Evolutionary conservation across 1,140 invertebrate species (phyloP), one percentile per base, ranked within the genome.

Genomic region (Onthophagus taurus): DNA sequence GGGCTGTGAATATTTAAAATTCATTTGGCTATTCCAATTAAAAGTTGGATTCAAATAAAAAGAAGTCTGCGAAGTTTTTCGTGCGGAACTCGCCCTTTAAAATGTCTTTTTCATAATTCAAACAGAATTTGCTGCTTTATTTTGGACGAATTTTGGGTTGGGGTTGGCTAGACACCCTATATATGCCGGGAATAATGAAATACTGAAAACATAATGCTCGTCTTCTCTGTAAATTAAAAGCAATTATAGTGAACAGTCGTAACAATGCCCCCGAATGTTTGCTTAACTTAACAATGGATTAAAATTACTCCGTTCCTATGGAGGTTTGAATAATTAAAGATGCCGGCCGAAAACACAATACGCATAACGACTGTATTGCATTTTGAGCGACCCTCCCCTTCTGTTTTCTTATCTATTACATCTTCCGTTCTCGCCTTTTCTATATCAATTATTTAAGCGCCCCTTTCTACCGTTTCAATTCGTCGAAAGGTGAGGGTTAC

Each of bases 211-310:
- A 52, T 52, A 54, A 54, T 57, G 47, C 52, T 51, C 51, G 50
- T 59, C 58, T 57, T 61, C 52, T 54, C 51, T 60, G 61, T 61
- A 61, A 63, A 63, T 63, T 63, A 57, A 63, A 63, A 60, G 57
- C 58, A 55, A 58, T 57, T 54, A 59, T 56, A 59, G 54, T 56
- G 60, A 61, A 59, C 58, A 53, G 48, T 49, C 49, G 42, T 54
- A 49, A 60, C 60, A 60, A 63, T 60, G 56, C 53, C 50, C 55
- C 49, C 49, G 53, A 57, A 51, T 51, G 58, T 60, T 60, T 58
- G 55, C 56, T 58, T 60, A 58, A 60, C 57, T 55, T 54, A 54
- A 63, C 61, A 63, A 63, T 63, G 53, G 59, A 61, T 63, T 63
- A 63, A 57, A 57, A 63, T 63, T 63, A 63, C 59, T 57, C 52